Evolutionary conservation across 2,888 invertebrate species (phyloP).

Genomic region (Abrostola triplasia): DNA sequence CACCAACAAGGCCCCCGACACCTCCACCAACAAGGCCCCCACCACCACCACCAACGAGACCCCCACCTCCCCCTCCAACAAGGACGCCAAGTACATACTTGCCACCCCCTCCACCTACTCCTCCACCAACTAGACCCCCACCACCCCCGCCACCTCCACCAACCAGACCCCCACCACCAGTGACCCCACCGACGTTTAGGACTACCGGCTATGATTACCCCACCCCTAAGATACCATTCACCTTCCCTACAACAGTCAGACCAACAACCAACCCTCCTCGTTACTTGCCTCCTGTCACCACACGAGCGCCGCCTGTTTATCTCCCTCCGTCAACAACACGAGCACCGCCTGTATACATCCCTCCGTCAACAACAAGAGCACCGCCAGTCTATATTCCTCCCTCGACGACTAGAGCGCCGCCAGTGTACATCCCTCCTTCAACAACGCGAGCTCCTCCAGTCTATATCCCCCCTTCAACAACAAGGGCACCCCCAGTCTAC

Average conservation of each 20-base stretch:
- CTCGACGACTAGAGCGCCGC: constrained; percentile 30
- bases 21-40: constrained; percentile 37
- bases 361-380: constrained; percentile 8
- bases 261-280: constrained; percentile 21
- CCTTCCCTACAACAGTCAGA: constrained; percentile 59
- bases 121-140: constrained; percentile 7
- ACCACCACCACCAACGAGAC: constrained; percentile 35
- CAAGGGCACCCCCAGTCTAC: constrained; percentile 33
- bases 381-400: constrained; percentile 36
- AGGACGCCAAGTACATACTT: constrained; percentile 8
- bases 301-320: constrained; percentile 49
- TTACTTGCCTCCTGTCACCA: constrained; percentile 19
- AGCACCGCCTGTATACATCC: constrained; percentile 49
- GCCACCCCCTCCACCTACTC: constrained; percentile 27
- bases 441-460: constrained; percentile 46
- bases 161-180: constrained; percentile 46
- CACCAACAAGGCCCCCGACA: constrained; percentile 18
- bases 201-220: constrained; percentile 74
- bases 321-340: constrained; percentile 55
- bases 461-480: constrained; percentile 24
- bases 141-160: constrained; percentile 48
- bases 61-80: constrained; percentile 38
- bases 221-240: constrained; percentile 67
- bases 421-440: constrained; percentile 26
- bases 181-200: constrained; percentile 56